Conservation (phyloP, 2,888 invertebrate genomes). For the Tenthredo distinguenda region DNA sequence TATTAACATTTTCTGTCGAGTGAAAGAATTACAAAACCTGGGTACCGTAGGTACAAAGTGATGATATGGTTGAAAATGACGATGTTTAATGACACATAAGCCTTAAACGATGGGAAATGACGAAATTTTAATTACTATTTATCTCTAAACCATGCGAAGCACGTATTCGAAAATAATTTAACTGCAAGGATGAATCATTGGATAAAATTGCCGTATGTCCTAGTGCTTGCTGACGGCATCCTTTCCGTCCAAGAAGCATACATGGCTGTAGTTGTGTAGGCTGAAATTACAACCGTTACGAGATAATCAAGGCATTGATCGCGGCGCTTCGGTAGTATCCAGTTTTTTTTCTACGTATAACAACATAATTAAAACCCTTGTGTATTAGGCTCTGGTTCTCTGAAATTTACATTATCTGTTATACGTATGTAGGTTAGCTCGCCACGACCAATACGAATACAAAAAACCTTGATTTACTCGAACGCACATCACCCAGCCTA, state of each 20-base stretch:
- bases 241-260: conserved; percentile 2
- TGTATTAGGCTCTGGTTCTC: not conserved
- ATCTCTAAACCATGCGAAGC: not conserved
- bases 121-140: not conserved
- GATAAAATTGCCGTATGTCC: conserved; percentile 8
- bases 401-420: not conserved
- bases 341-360: not conserved
- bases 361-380: conserved; percentile 12
- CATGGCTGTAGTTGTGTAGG: not conserved
- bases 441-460: not conserved
- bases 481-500: conserved; percentile 27
- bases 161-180: conserved; percentile 34
- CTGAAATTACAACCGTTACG: conserved; percentile 45
- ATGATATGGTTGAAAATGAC: not conserved
- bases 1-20: not conserved
- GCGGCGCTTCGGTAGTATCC: conserved; percentile 34
- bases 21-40: not conserved
- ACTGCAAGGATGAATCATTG: conserved; percentile 47
- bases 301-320: conserved; percentile 49
- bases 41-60: not conserved
- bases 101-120: not conserved
- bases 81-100: not conserved
- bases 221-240: conserved; percentile 32
- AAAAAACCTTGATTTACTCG: conserved; percentile 34
- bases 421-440: not conserved